These are phyloP conservation scores for Bombus haemorrhoidalis DNA, from an alignment of 1,140 invertebrate genomes.

Conservation along the genomic window DNA sequence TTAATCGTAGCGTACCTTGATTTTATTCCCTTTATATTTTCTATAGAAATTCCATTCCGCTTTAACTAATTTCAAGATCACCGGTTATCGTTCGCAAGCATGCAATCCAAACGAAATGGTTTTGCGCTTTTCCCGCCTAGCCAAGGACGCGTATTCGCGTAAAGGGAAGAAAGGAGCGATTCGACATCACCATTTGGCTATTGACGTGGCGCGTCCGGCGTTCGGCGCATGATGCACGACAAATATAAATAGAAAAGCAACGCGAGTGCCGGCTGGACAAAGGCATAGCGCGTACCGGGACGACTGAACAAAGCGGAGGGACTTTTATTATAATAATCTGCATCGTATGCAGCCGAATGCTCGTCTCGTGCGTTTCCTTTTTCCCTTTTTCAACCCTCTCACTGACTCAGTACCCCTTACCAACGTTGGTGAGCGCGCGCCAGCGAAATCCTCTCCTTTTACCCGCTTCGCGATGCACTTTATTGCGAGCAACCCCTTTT, in stretches of 20 bases:
- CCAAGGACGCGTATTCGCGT: not conserved
- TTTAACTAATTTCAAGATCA: too few relatives aligned
- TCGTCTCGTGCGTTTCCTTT: conserved; percentile 23
- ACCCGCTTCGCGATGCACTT: conserved; percentile 59
- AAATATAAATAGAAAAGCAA: conserved; percentile 66
- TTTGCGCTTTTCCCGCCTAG: not conserved
- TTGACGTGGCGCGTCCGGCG: conserved; percentile 52
- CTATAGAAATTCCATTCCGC: not conserved
- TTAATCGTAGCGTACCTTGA: not conserved
- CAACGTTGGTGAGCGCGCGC: not conserved
- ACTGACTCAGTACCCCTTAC: conserved; percentile 44
- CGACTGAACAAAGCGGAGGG: conserved; percentile 53
- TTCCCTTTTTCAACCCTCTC: conserved; percentile 41
- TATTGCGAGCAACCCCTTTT: conserved; percentile 59
- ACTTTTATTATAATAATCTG: conserved; percentile 74
- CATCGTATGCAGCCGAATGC: conserved; percentile 54
- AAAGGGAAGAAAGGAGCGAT: conserved; percentile 16
- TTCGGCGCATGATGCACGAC: conserved; percentile 46
- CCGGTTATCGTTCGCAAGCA: not conserved
- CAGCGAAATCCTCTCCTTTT: conserved; percentile 40
- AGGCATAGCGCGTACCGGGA: conserved; percentile 43
- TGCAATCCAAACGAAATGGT: not conserved
- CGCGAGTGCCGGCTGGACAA: conserved; percentile 52
- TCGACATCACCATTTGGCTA: conserved; percentile 57
- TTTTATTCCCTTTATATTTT: not conserved